Evolutionary conservation across 2,888 invertebrate genomes (phyloP).

Genomic region (Perithous albicinctus): DNA sequence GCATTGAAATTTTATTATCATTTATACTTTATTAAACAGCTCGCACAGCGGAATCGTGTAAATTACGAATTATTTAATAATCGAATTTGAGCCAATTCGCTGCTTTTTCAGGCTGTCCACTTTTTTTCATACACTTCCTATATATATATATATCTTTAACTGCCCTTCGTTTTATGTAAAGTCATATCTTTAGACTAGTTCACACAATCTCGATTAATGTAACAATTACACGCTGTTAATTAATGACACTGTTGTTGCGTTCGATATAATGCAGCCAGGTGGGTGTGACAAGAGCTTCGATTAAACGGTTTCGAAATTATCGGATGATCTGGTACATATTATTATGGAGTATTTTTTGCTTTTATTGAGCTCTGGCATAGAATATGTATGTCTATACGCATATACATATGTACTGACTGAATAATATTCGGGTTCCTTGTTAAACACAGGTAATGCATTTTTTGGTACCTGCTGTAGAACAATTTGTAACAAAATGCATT

Average conservation of each 20-base stretch:
- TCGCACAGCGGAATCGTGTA: constrained; percentile 23
- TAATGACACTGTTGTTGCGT: constrained; percentile 9
- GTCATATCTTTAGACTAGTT: constrained; percentile 12
- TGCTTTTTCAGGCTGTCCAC: not conserved
- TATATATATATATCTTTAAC: constrained; percentile 10
- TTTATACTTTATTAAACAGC: constrained; percentile 32
- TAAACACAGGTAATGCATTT: constrained; percentile 47
- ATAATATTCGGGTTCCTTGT: constrained; percentile 35
- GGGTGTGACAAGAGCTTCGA: constrained; percentile 7
- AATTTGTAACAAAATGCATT: constrained; percentile 50
- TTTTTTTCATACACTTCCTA: not conserved
- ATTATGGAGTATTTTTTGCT: constrained; percentile 35
- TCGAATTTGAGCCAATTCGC: not conserved
- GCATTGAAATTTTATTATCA: not conserved
- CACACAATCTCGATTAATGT: constrained; percentile 26
- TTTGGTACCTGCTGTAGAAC: constrained; percentile 45
- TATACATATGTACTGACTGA: constrained; percentile 34
- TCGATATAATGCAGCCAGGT: constrained; percentile 12
- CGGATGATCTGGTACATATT: constrained; percentile 35
- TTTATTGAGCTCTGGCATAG: constrained; percentile 55
- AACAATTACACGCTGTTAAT: constrained; percentile 22
- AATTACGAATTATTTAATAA: constrained; percentile 29
- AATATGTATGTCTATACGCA: constrained; percentile 21
- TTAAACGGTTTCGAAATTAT: constrained; percentile 38
- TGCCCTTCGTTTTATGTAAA: constrained; percentile 6